These are phyloP conservation scores for Plectropomus leopardus DNA, from an alignment of 2,113 vertebrate genomes.

Conservation along the genomic window DNA sequence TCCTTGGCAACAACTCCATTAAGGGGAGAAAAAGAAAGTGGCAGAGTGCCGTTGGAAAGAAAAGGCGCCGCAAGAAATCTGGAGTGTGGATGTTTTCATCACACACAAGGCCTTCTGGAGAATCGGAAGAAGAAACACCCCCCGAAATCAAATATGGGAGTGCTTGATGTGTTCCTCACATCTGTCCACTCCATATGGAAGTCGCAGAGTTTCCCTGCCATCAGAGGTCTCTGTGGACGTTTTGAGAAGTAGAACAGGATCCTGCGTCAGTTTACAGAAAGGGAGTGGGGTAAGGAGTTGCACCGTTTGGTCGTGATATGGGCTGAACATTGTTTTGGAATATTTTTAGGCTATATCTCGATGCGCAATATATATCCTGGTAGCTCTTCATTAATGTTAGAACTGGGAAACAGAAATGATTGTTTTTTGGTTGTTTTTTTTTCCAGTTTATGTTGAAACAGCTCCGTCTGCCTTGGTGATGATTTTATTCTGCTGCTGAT, in stretches of 20 bases:
- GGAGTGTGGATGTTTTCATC: conserved; percentile 1
- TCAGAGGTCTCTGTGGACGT: conserved; percentile 37
- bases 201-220: conserved; percentile 33
- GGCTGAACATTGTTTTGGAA: no score
- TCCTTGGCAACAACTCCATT: conserved; percentile 15
- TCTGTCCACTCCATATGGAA: conserved; percentile 72
- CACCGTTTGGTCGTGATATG: conserved; percentile 1
- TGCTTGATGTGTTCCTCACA: conserved; percentile 65
- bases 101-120: conserved; percentile 17
- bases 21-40: background rate
- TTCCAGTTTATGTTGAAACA: no score
- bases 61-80: conserved; percentile 26
- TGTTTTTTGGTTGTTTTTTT: no score
- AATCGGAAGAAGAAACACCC: conserved; percentile 15
- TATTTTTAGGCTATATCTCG: no score
- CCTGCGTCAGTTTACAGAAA: background rate
- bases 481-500: no score
- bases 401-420: no score
- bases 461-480: no score
- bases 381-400: no score
- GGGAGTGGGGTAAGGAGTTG: background rate
- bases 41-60: background rate
- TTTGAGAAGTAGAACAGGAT: conserved; percentile 32
- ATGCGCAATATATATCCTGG: no score
- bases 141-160: conserved; percentile 50